Evolutionary conservation across 1,140 invertebrate genomes (phyloP).

Genomic region (Hycleus cichorii): DNA sequence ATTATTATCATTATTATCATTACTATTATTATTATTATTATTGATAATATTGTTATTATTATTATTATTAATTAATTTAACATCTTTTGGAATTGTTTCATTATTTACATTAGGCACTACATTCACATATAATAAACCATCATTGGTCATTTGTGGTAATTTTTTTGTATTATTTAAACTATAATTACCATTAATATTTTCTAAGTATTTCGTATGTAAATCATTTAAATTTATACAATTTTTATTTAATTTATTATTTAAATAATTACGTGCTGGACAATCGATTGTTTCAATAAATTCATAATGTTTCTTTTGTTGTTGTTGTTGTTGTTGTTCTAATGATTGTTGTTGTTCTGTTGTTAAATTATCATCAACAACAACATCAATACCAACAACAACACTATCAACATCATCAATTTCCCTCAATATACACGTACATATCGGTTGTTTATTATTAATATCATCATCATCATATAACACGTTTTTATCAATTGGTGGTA

Average conservation of each 20-base stretch:
- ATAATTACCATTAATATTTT: conserved; percentile 37
- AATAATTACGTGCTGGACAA: conserved; percentile 30
- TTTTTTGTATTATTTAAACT: conserved; percentile 19
- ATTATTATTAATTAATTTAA: conserved; percentile 2
- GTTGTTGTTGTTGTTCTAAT: conserved; percentile 14
- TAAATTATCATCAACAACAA: conserved; percentile 18
- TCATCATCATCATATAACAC: conserved; percentile 14
- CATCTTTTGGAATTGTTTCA: conserved; percentile 32
- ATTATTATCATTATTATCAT: neutral
- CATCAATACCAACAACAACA: conserved; percentile 18
- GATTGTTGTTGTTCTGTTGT: conserved; percentile 7
- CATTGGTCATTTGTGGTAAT: conserved; percentile 11
- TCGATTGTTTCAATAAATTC: conserved; percentile 30
- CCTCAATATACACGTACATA: conserved; percentile 26
- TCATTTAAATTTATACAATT: conserved; percentile 15
- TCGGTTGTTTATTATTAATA: conserved; percentile 9
- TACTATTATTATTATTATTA: too few species aligned
- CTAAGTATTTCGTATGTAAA: conserved; percentile 25
- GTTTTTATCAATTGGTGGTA: conserved; percentile 34
- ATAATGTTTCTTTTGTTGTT: conserved; percentile 13
- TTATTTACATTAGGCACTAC: conserved; percentile 41
- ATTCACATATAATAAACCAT: conserved; percentile 32
- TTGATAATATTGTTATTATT: too few species aligned
- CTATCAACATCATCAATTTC: conserved; percentile 25
- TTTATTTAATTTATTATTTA: conserved; percentile 24